Base-by-base conservation (phyloP, 2,888 invertebrate genomes). In the Luperina nickerlii region DNA sequence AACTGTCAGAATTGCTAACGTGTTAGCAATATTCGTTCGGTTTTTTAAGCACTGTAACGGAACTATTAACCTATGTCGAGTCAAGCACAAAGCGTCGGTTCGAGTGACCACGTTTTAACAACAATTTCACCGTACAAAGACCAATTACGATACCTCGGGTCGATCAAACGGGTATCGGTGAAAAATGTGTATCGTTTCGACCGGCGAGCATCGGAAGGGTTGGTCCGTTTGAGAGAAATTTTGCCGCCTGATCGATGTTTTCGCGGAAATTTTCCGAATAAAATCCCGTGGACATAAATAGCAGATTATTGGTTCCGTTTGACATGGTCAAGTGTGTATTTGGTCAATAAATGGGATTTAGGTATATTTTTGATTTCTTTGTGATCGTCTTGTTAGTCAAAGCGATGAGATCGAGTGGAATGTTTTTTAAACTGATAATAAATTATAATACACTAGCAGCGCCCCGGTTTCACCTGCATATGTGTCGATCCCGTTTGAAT, bases 51-150 rank as follows among this genome's bases (percentile, higher is more conserved):
- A 78, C 84, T 82, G 82, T 88, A 85, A 85, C 89, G 84, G 85
- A 81, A 88, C 87, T 86, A 83, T 87, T 86, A 87, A 83, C 86
- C 79, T 80, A 82, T 87, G 87, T 82, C 87, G 87, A 83, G 86
- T 77, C 81, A 78, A 87, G 84, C 86, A 90, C 78, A 90, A 89
- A 90, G 86, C 81, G 82, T 81, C 66, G 76, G 81, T 81, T 76
- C 83, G 87, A 87, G 88, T 88, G 88, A 89, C 90, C 88, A 90
- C 89, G 90, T 90, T 90, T 90, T 83, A 90, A 90, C 91, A 92
- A 90, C 91, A 91, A 87, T 90, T 91, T 90, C 83, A 86, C 81
- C 87, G 83, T 84, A 90, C 91, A 92, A 90, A 91, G 90, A 89
- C 90, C 92, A 92, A 92, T 92, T 92, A 92, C 88, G 86, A 83